A percentile compares a stretch with the other conserved stretches of the same genome.
Evolutionary conservation across 2,888 invertebrate species (phyloP).

Genomic region (Hypolimnas misippus): DNA sequence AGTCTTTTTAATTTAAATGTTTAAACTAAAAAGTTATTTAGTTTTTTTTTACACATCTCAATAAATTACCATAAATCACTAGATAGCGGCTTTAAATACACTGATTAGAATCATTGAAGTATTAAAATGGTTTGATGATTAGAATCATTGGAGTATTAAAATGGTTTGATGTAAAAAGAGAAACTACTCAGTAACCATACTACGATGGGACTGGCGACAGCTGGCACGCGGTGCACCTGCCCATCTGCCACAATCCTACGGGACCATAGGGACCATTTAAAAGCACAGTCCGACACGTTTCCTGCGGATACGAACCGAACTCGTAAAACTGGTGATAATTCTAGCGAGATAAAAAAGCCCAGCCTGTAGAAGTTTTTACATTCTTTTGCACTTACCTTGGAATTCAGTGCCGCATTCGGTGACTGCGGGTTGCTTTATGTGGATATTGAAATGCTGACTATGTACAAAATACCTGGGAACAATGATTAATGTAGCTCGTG

Average conservation of each 20-base stretch:
- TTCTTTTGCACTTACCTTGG: slow-evolving; percentile 52
- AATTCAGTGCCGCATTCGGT: slow-evolving; percentile 50
- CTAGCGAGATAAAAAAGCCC: slow-evolving; percentile 29
- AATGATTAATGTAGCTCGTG: slow-evolving; percentile 4
- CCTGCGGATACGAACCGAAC: slow-evolving; percentile 21
- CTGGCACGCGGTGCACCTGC: slow-evolving; percentile 61
- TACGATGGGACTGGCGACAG: slow-evolving; percentile 57
- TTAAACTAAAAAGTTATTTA: too few species aligned
- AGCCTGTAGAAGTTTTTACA: slow-evolving; percentile 48
- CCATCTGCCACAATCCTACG: slow-evolving; percentile 53
- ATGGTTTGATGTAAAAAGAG: background rate
- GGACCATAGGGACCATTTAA: slow-evolving; percentile 22
- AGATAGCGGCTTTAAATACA: too few species aligned
- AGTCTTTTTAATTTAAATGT: too few species aligned
- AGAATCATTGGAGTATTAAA: background rate
- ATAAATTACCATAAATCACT: too few species aligned
- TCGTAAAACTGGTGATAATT: slow-evolving; percentile 9
- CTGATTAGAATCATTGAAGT: background rate
- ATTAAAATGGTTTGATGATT: background rate
- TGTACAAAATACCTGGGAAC: slow-evolving; percentile 12
- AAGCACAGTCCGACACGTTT: slow-evolving; percentile 20
- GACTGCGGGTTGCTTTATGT: slow-evolving; percentile 35
- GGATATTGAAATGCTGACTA: slow-evolving; percentile 34
- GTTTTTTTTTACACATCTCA: too few species aligned
- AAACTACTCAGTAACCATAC: slow-evolving; percentile 9